A percentile compares a stretch with the other conserved stretches of the same genome.
Conservation (phyloP, 2,888 invertebrate genomes). For the Ryuthela nishihirai region DNA sequence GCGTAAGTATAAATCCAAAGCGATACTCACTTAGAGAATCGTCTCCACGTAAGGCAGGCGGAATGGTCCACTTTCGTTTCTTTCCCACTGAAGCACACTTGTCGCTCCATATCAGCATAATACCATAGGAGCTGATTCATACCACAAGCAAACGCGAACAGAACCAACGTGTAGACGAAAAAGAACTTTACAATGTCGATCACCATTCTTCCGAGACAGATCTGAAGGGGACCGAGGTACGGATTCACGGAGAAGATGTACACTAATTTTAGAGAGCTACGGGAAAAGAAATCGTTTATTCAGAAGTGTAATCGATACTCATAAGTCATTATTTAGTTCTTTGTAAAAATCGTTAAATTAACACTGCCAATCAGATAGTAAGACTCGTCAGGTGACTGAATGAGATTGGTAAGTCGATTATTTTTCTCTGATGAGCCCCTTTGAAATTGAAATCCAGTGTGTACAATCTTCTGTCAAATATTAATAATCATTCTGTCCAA, state of each 20-base stretch:
- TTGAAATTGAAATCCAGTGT: too few relatives aligned
- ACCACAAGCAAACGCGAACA: conserved; percentile 62
- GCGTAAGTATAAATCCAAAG: too few relatives aligned
- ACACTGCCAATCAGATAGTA: too few relatives aligned
- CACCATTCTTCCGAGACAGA: conserved; percentile 61
- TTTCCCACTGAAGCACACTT: conserved; percentile 38
- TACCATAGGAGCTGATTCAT: conserved; percentile 87
- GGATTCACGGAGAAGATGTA: conserved; percentile 63
- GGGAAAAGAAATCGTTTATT: conserved; percentile 43
- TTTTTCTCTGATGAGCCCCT: too few relatives aligned
- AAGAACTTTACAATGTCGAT: conserved; percentile 61
- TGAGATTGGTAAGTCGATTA: too few relatives aligned
- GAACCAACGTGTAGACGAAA: conserved; percentile 57
- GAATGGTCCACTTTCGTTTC: conserved; percentile 33
- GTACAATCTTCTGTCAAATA: too few relatives aligned
- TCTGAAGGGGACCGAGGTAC: conserved; percentile 60
- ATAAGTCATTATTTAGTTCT: too few relatives aligned
- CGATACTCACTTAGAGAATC: conserved; percentile 54
- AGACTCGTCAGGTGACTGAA: too few relatives aligned
- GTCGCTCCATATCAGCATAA: conserved; percentile 59
- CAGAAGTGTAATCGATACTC: too few relatives aligned
- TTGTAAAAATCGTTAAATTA: too few relatives aligned
- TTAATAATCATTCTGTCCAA: too few relatives aligned
- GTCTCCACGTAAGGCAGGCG: conserved; percentile 52
- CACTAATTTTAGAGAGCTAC: conserved; percentile 59